Percentiles rank a stretch among this genome's conserved stretches.
phyloP scores from a whole-genome alignment of 2,888 invertebrate species.

The Chesias legatella region DNA sequence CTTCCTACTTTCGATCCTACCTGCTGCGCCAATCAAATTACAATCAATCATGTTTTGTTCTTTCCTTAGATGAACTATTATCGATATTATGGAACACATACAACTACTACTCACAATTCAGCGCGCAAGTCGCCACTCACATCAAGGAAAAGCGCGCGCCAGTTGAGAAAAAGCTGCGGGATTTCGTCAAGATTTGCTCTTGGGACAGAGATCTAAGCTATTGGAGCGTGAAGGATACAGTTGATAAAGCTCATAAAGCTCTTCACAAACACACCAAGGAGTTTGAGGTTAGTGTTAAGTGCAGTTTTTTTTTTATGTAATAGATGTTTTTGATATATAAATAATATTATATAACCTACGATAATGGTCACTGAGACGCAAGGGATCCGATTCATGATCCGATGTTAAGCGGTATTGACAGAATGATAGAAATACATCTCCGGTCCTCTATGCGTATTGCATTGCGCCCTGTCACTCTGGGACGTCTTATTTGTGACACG shows the following conservation, averaged over 20 bases:
- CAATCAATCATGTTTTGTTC: too few relatives aligned
- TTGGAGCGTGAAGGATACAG: constrained; percentile 94
- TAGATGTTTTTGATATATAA: too few relatives aligned
- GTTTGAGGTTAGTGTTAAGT: constrained; percentile 83
- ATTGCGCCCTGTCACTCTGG: too few relatives aligned
- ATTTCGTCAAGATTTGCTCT: constrained; percentile 95
- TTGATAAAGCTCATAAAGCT: constrained; percentile 92
- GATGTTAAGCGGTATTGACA: too few relatives aligned
- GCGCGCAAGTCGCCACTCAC: constrained; percentile 80
- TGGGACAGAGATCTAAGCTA: constrained; percentile 97
- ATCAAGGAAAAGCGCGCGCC: constrained; percentile 87
- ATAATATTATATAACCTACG: too few relatives aligned
- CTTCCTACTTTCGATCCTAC: too few relatives aligned
- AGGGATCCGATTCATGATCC: too few relatives aligned
- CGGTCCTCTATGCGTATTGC: too few relatives aligned
- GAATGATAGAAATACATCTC: too few relatives aligned
- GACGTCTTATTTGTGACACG: too few relatives aligned
- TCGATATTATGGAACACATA: constrained; percentile 90
- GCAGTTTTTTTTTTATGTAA: neutral
- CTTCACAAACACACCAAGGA: constrained; percentile 93
- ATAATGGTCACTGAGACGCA: too few relatives aligned
- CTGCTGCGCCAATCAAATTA: too few relatives aligned
- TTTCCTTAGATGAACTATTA: constrained; percentile 81
- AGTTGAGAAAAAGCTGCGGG: constrained; percentile 94
- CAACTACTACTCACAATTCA: constrained; percentile 91